phyloP scores from a whole-genome alignment of 2,888 invertebrate genomes.

The Hydrotaea cyrtoneurina region DNA sequence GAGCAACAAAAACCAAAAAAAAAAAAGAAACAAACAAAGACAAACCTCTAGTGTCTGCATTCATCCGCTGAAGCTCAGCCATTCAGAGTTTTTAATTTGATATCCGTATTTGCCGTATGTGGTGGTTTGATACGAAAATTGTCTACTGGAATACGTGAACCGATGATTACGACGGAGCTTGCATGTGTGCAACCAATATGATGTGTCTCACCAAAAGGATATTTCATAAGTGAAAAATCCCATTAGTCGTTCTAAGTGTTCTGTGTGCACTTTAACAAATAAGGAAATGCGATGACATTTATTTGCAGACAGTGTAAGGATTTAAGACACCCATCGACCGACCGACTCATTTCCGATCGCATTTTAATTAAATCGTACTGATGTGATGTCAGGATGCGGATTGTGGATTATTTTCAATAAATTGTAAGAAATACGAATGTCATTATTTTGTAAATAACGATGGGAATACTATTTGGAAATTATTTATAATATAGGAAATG shows the following conservation, averaged over 20 bases:
- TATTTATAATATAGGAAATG: too few relatives aligned
- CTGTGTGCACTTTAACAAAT: neutral
- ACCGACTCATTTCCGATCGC: neutral
- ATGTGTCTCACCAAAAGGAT: neutral
- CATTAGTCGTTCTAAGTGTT: neutral
- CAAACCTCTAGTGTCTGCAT: neutral
- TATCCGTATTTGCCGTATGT: neutral
- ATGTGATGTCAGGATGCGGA: neutral
- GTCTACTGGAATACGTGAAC: neutral
- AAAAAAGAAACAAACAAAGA: too few relatives aligned
- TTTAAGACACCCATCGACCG: neutral
- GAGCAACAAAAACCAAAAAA: too few relatives aligned
- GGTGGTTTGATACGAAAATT: neutral
- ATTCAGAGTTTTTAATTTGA: constrained; percentile 39
- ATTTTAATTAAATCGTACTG: neutral
- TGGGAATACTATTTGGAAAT: too few relatives aligned
- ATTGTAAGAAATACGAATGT: too few relatives aligned
- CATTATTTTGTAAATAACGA: too few relatives aligned
- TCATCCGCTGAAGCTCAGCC: neutral
- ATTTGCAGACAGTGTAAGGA: too few relatives aligned
- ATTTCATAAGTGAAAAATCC: neutral
- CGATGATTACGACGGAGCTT: too few relatives aligned
- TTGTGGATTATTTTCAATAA: too few relatives aligned
- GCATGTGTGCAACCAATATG: neutral
- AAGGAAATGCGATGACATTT: neutral